Evolutionary conservation across 30 jellyfish, hydroid and myxozoan genomes (phyloP).

Genomic region (Kudoa iwatai): DNA sequence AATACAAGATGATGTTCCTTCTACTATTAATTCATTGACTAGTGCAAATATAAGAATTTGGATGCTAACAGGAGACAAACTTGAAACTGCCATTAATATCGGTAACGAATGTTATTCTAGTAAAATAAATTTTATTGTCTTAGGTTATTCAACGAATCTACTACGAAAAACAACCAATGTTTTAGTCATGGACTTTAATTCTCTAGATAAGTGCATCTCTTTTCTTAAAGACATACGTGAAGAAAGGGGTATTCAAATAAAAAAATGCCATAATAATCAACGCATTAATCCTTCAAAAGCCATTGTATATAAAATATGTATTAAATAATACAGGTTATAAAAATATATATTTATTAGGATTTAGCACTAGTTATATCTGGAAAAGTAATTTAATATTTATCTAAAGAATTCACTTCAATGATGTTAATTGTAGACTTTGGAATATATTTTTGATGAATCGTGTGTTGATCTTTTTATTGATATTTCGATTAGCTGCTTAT

Average conservation of each 20-base stretch:
- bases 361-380: too few relatives aligned
- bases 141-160: neutral
- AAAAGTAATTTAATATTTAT: neutral
- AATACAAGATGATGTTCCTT: conserved; percentile 50
- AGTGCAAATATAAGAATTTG: conserved; percentile 37
- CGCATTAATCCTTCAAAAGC: too few relatives aligned
- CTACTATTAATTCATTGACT: conserved; percentile 20
- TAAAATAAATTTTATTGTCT: too few relatives aligned
- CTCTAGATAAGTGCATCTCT: neutral
- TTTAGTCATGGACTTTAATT: neutral
- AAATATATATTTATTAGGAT: too few relatives aligned
- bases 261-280: too few relatives aligned
- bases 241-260: neutral
- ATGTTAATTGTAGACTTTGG: conserved; percentile 9
- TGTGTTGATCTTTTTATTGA: conserved; percentile 48
- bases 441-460: conserved; percentile 13
- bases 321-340: too few relatives aligned
- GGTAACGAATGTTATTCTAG: too few relatives aligned
- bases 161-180: too few relatives aligned
- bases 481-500: conserved; percentile 31
- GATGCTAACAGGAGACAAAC: conserved; percentile 72
- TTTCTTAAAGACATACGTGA: neutral
- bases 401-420: neutral
- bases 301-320: too few relatives aligned
- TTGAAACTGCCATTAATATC: conserved; percentile 50